Evolutionary conservation across 2,888 invertebrate genomes (phyloP), one percentile per base, ranked within the genome.

Genomic region (Siphonodentalium dalli): DNA sequence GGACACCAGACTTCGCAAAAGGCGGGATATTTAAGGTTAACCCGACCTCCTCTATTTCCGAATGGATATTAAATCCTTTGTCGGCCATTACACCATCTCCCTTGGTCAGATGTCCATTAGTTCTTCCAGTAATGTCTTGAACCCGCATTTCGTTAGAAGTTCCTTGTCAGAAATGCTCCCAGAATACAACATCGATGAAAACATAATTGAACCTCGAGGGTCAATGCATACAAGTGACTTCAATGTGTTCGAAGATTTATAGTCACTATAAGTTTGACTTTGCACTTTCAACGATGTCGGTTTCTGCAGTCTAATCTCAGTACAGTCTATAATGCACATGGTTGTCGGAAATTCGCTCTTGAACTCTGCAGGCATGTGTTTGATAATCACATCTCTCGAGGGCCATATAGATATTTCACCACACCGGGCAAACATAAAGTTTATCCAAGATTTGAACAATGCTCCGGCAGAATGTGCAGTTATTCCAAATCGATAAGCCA

Each of bases 221-320:
- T 64, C 61, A 27, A 51, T 42, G 18, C 55, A 54, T 18, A 59
- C 53, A 2, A 61, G 31, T 9, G 43, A 44, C 33, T 62, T 65
- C 20, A 62, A 27, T 26, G 62, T 60, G n/a, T 51, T 61, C 15
- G 35, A 13, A n/a, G 58, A 61, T 27, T 65, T 65, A 27, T 62
- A 65, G 29, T 65, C 65, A 2, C 59, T 60, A 46, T 65, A 60
- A 29, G 41, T 55, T 34, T 65, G 60, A 34, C 53, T 59, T 27
- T 61, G 61, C 15, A 34, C 24, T 23, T 37, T 34, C 9, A 59
- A 34, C 35, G 59, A 40, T 26, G 21, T 41, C 27, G 59, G 59
- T 26, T 40, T 47, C 31, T 63, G 35, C 4, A 50, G 39, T 45
- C 49, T 58, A 9, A 55, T 2, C 54, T 65, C 55, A n/a, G 58